phyloP scores from a whole-genome alignment of 1,140 invertebrate species.

The Trichomalopsis sarcophagae region DNA sequence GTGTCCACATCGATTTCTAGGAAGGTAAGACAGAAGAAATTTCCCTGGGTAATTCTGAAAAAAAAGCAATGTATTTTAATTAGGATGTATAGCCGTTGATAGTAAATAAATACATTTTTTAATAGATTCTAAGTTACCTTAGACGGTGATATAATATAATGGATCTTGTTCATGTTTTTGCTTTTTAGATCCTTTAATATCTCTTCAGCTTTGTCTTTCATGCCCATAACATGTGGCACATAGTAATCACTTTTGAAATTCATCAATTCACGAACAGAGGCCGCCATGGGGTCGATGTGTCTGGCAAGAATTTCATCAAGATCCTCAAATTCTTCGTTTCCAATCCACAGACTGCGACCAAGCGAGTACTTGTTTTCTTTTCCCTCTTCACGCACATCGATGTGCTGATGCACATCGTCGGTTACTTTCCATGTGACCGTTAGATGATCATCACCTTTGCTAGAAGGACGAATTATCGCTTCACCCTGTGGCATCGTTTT shows the following conservation, averaged over 20 bases:
- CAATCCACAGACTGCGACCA: slow-evolving; percentile 89
- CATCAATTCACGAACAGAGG: slow-evolving; percentile 91
- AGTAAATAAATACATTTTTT: too few relatives aligned
- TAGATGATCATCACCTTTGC: slow-evolving; percentile 95
- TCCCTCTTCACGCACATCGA: slow-evolving; percentile 95
- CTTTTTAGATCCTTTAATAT: slow-evolving; percentile 89
- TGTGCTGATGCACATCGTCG: slow-evolving; percentile 95
- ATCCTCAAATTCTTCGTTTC: slow-evolving; percentile 97
- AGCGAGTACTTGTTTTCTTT: slow-evolving; percentile 98
- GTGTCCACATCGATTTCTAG: slow-evolving; percentile 87
- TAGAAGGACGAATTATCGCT: slow-evolving; percentile 96
- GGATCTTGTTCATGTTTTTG: slow-evolving; percentile 91
- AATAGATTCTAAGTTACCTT: slow-evolving; percentile 73
- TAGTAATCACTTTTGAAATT: slow-evolving; percentile 91
- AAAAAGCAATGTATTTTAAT: slow-evolving; percentile 9
- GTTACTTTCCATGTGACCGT: slow-evolving; percentile 99
- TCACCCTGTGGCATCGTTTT: slow-evolving; percentile 96
- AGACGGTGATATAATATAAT: slow-evolving; percentile 91
- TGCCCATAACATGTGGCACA: slow-evolving; percentile 82
- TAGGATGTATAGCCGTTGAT: not conserved
- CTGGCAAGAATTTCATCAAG: slow-evolving; percentile 99
- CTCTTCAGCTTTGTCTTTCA: slow-evolving; percentile 91
- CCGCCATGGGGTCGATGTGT: slow-evolving; percentile 96
- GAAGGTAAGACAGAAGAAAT: slow-evolving; percentile 95
- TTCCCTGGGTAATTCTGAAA: slow-evolving; percentile 91